These are phyloP conservation scores for Synergus japonicus DNA, from an alignment of 2,888 invertebrate genomes.

Conservation along the genomic window DNA sequence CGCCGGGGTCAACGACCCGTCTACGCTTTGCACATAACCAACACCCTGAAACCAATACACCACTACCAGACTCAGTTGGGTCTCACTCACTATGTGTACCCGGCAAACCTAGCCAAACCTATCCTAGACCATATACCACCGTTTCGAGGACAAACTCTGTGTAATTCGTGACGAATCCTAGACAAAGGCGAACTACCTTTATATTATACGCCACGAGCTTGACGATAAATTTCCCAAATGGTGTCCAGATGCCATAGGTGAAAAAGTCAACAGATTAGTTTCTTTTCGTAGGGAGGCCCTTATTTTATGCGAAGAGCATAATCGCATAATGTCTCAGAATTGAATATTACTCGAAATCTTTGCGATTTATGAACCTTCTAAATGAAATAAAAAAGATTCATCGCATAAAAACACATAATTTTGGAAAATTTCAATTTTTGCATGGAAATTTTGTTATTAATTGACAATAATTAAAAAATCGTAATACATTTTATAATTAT, in stretches of 20 bases:
- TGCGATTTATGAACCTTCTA: too few species aligned
- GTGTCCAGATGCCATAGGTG: background rate
- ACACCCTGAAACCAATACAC: conserved; percentile 62
- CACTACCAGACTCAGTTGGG: conserved; percentile 57
- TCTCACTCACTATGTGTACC: conserved; percentile 51
- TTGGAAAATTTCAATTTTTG: too few species aligned
- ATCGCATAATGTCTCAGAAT: too few species aligned
- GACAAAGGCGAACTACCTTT: conserved; percentile 43
- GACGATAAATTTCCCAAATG: background rate
- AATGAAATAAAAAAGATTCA: too few species aligned
- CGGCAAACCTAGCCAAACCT: conserved; percentile 61
- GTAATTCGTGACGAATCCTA: conserved; percentile 60
- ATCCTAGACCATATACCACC: conserved; percentile 57
- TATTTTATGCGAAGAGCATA: too few species aligned
- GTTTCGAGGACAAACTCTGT: conserved; percentile 38
- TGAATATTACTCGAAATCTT: too few species aligned
- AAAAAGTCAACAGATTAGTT: too few species aligned
- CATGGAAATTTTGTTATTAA: too few species aligned
- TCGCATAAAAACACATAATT: too few species aligned
- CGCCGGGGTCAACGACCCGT: conserved; percentile 75
- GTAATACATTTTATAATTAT: too few species aligned
- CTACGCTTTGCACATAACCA: conserved; percentile 65
- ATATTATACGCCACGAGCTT: background rate
- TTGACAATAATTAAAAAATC: too few species aligned
- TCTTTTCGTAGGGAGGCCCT: too few species aligned